phyloP scores from a whole-genome alignment of 2,113 vertebrate species.

The Zapus hudsonius region DNA sequence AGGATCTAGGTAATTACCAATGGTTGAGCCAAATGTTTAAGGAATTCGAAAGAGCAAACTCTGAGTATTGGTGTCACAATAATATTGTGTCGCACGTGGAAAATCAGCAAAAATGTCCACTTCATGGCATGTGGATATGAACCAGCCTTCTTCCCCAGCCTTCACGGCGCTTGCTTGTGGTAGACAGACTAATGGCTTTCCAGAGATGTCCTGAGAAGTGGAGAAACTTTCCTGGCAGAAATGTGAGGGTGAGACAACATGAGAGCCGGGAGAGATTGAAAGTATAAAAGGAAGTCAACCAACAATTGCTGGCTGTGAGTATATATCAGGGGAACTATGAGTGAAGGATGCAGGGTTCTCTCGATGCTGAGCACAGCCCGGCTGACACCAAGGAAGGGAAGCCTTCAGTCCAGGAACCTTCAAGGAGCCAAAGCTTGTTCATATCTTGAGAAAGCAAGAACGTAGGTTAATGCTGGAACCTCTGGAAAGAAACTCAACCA shows the following conservation, averaged over 20 bases:
- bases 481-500: neutral
- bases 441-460: neutral
- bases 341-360: neutral
- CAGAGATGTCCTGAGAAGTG: neutral
- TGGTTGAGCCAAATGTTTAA: neutral
- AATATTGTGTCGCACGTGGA: neutral
- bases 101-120: too few species aligned
- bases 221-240: neutral
- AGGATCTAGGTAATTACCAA: neutral
- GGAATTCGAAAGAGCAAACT: neutral
- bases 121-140: neutral
- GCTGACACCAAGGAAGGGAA: neutral
- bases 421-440: neutral
- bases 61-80: neutral
- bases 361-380: neutral
- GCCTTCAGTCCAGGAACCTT: neutral
- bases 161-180: neutral
- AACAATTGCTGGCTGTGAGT: neutral
- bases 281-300: neutral
- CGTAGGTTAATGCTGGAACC: neutral
- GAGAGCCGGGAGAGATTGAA: neutral
- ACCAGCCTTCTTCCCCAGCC: neutral
- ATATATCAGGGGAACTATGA: rapidly evolving
- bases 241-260: neutral
- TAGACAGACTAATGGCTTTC: neutral